Evolutionary conservation across 2,113 vertebrate species (phyloP), one percentile per base, ranked within the genome.

Genomic region (Lophura nycthemera): DNA sequence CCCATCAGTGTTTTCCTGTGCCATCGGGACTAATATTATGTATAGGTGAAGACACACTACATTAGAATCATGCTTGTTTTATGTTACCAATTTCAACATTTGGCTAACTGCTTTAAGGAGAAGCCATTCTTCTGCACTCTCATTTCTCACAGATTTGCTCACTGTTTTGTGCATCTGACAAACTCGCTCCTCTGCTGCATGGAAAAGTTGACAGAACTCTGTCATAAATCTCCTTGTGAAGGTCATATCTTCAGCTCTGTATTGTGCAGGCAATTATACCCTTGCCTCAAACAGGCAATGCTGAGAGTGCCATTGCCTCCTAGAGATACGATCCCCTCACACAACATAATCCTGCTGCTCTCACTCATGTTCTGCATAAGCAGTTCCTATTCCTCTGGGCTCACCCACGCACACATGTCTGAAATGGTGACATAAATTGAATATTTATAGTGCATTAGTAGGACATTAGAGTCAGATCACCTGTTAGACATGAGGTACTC

Each of bases 361-460:
- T 64, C 14, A 1, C 21, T 79, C 56, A 15, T 11, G 22, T 24
- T 89, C 79, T 92, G 67, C 64, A 83, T 67, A 85, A 91, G 56
- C 60, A 92, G 34, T 5, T 80, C 42, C 67, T 60, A 18, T 30
- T 27, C 79, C 85, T 89, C 79, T n/a, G 52, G 87, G 69, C 59
- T 91, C 47, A 80, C 50, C 22, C 80, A 34, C 25, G 15, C 19
- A 45, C 18, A 52, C 0, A 0, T 21, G 48, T 92, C 86, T 56
- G 36, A 87, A 54, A 45, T 48, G 16, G 19, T 52, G 45, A 93
- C 85, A 86, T 15, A 67, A 70, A 92, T 91, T 93, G 0, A 87
- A 78, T 92, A 93, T 96, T 83, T 85, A 94, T 88, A 60, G 38
- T 45, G 50, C 9, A 86, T 89, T 48, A 64, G 72, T 50, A 76